phyloP scores from a whole-genome alignment of 2,888 invertebrate genomes.

The Acanthopleura granulata region DNA sequence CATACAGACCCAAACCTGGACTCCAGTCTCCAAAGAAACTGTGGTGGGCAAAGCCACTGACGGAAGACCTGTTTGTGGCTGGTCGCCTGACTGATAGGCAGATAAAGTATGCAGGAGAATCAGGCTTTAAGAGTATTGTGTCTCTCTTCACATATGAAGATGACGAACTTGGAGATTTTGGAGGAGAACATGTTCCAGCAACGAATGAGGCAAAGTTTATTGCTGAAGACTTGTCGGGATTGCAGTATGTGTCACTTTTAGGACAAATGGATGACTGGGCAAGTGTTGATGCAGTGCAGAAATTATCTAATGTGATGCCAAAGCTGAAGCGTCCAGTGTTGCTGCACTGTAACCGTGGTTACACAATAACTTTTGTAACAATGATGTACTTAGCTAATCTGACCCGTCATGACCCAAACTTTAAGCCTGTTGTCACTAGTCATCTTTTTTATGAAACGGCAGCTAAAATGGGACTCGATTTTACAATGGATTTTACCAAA shows the following conservation, averaged over 20 bases:
- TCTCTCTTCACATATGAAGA: slow-evolving; percentile 45
- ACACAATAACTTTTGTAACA: slow-evolving; percentile 49
- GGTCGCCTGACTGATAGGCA: slow-evolving; percentile 55
- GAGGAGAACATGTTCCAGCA: slow-evolving; percentile 48
- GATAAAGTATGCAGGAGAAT: slow-evolving; percentile 59
- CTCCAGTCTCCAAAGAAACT: slow-evolving; percentile 47
- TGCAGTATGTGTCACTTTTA: slow-evolving; percentile 47
- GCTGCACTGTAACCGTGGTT: slow-evolving; percentile 46
- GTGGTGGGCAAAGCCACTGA: slow-evolving; percentile 63
- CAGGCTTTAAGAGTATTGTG: slow-evolving; percentile 55
- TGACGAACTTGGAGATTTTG: slow-evolving; percentile 35
- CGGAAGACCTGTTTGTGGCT: slow-evolving; percentile 51
- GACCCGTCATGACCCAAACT: slow-evolving; percentile 41
- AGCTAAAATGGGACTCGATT: slow-evolving; percentile 53
- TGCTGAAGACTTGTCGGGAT: slow-evolving; percentile 38
- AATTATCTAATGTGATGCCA: slow-evolving; percentile 36
- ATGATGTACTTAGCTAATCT: slow-evolving; percentile 51
- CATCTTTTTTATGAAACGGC: slow-evolving; percentile 47
- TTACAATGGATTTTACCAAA: slow-evolving; percentile 43
- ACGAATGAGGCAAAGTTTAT: slow-evolving; percentile 40
- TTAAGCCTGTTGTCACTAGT: slow-evolving; percentile 44
- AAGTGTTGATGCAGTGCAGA: slow-evolving; percentile 45
- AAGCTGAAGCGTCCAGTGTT: slow-evolving; percentile 39
- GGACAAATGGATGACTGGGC: slow-evolving; percentile 49
- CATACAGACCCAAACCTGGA: slow-evolving; percentile 37